Conservation (phyloP, 37 sponge, comb jelly and placozoan genomes). For the Haliclona indistincta region DNA sequence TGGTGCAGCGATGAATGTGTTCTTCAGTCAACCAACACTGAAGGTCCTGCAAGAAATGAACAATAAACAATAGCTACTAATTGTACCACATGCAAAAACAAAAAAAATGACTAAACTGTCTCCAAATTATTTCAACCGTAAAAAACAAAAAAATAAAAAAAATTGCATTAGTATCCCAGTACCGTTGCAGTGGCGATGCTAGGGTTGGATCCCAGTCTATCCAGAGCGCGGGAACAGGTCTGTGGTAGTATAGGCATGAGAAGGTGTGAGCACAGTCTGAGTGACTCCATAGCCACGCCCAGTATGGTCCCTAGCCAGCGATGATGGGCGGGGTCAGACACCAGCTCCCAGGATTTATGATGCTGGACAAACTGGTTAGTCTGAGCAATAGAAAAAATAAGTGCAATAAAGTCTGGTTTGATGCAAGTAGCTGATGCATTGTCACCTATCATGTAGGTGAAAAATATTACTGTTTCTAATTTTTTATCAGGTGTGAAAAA, state of each 20-base stretch:
- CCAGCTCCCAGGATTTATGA: slow-evolving; percentile 71
- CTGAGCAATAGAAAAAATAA: slow-evolving; percentile 22
- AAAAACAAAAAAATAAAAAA: too few species aligned
- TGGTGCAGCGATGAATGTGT: too few species aligned
- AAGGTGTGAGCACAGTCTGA: slow-evolving; percentile 51
- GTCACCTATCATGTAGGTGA: too few species aligned
- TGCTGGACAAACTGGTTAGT: slow-evolving; percentile 56
- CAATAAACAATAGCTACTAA: too few species aligned
- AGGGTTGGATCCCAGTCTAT: slow-evolving; percentile 31
- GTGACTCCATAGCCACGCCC: slow-evolving; percentile 39
- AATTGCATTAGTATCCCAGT: background rate
- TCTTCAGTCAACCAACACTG: too few species aligned
- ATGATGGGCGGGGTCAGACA: slow-evolving; percentile 33
- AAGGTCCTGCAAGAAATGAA: too few species aligned
- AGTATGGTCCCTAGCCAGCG: slow-evolving; percentile 44
- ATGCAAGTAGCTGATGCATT: too few species aligned
- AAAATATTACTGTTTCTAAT: too few species aligned
- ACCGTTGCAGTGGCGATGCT: background rate
- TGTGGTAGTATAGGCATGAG: slow-evolving; percentile 70
- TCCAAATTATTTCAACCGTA: too few species aligned
- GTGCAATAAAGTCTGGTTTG: background rate
- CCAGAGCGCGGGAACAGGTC: slow-evolving; percentile 13
- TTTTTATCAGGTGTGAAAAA: too few species aligned
- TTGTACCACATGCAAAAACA: too few species aligned
- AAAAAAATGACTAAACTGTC: too few species aligned